Evolutionary conservation across 2,113 vertebrate species (phyloP), one percentile per base, ranked within the genome.

Genomic region (Bujurquina vittata): DNA sequence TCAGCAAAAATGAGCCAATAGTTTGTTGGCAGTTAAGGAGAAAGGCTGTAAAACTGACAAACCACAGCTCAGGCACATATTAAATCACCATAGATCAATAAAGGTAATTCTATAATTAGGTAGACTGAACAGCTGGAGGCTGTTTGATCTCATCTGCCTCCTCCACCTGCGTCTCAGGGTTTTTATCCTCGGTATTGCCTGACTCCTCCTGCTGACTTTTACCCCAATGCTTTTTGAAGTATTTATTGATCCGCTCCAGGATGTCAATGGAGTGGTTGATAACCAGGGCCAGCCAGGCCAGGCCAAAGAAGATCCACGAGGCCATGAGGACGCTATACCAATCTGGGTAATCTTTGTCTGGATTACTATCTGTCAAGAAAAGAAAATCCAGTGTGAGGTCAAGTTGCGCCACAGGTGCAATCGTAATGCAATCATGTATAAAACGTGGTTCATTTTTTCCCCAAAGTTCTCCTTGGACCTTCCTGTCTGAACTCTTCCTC

Each of bases 281-380:
- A 69, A 98, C 40, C 49, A 98, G 88, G 10, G 98, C 96, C 72
- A 98, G 94, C 97, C 98, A 99, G 0, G 98, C 97, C 96, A 99
- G 91, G 65, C 97, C 97, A 65, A 99, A 98, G 86, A 99, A 97
- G 89, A 99, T 99, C 97, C 98, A 98, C 0, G 96, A 90, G 33
- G 96, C 97, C 78, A 97, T 91, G 4, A 97, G 82, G 78, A 96
- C 79, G 77, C 96, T 97, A 90, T 98, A 98, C 97, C 98, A 97
- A 23, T 88, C 31, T 0, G 97, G 97, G 87, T 98, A 98, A 0
- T 0, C n/a, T 9, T 23, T 92, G 9, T 96, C 95, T 37, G 97
- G 96, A 80, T 97, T 95, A 86, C 89, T 96, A 54, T 97, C 97
- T 99, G 75, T 20, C 40, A 77, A n/a, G 55, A 20, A 63, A 22